phyloP scores from a whole-genome alignment of 2,113 vertebrate genomes.

The Pseudopipra pipra region DNA sequence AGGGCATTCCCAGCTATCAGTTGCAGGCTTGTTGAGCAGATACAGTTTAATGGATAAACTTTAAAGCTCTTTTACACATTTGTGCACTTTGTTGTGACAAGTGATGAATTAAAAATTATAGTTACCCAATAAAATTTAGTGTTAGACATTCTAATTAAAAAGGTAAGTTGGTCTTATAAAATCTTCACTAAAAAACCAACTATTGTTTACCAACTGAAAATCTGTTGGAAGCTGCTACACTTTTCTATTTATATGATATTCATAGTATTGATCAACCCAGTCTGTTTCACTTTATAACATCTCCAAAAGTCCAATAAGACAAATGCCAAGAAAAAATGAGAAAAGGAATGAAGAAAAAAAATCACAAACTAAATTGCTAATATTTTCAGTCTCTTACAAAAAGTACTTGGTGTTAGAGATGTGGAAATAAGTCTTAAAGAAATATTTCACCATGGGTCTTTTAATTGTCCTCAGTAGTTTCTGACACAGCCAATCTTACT shows the following conservation, averaged over 20 bases:
- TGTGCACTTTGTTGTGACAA: neutral
- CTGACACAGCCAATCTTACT: neutral
- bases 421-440: neutral
- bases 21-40: neutral
- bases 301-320: neutral
- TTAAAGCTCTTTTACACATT: neutral
- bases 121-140: neutral
- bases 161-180: neutral
- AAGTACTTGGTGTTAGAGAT: neutral
- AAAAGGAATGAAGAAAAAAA: neutral
- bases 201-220: neutral
- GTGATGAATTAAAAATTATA: neutral
- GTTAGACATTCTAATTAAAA: neutral
- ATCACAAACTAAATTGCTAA: neutral
- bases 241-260: neutral
- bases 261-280: neutral
- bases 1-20: neutral
- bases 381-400: neutral
- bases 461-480: neutral
- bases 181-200: neutral
- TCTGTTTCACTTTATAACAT: neutral
- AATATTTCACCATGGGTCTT: neutral
- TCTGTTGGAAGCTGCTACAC: neutral
- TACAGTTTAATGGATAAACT: neutral
- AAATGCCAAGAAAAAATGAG: neutral